A percentile compares a stretch with the other conserved stretches of the same genome.
Evolutionary conservation across 2,113 vertebrate species (phyloP).

Genomic region (Nesogale talazaci): DNA sequence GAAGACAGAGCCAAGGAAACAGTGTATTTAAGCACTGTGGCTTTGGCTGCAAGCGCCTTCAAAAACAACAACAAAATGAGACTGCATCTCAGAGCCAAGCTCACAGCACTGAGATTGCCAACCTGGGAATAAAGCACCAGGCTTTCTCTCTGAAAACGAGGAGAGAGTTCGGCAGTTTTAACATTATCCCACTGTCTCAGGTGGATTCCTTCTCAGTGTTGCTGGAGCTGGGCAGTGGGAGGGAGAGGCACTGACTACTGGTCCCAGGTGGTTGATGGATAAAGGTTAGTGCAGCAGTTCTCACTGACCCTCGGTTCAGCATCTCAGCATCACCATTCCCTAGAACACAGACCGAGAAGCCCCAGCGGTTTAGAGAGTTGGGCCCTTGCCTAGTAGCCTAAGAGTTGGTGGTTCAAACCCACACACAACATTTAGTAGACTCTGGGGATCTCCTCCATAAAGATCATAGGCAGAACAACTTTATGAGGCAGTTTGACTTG

Average conservation of each 20-base stretch:
- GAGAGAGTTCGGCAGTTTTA: background rate
- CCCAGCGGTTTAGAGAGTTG: background rate
- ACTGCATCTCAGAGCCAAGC: background rate
- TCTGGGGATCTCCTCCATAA: background rate
- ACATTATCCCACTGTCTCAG: background rate
- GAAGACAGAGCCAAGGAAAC: slow-evolving; percentile 25
- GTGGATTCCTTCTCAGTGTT: background rate
- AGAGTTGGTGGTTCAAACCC: background rate
- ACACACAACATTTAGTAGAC: background rate
- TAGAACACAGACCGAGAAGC: no score
- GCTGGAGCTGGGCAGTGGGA: background rate
- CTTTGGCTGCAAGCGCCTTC: slow-evolving; percentile 39
- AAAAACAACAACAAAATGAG: slow-evolving; percentile 64
- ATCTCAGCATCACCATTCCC: background rate
- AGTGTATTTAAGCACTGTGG: background rate
- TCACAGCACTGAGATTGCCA: background rate
- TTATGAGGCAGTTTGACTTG: background rate
- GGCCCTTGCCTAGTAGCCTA: background rate
- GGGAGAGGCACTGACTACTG: accelerated
- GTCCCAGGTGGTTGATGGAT: background rate
- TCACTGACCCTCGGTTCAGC: background rate
- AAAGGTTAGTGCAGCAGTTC: accelerated
- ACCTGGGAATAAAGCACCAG: slow-evolving; percentile 8
- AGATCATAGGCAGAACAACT: background rate
- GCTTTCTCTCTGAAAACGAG: slow-evolving; percentile 4